These are phyloP conservation scores for Drosophila elegans DNA, from an alignment of 1,140 invertebrate species.

Conservation along the genomic window DNA sequence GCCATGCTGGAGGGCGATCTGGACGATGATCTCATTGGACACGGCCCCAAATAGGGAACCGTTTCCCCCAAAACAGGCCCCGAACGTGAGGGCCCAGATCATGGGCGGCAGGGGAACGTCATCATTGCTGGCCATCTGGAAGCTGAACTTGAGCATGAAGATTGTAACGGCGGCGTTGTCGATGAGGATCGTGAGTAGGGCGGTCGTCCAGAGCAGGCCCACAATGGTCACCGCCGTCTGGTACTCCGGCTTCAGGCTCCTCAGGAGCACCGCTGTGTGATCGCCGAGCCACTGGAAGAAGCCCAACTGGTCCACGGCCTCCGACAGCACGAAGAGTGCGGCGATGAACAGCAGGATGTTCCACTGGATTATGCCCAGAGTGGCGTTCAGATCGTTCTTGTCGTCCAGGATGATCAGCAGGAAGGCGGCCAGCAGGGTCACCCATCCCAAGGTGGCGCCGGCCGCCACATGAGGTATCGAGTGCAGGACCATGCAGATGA, in stretches of 20 bases:
- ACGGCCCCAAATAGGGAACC: constrained; percentile 92
- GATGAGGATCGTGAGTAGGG: constrained; percentile 90
- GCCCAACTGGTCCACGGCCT: constrained; percentile 88
- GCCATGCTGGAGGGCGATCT: constrained; percentile 91
- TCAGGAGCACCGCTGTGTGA: constrained; percentile 87
- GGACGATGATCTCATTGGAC: constrained; percentile 91
- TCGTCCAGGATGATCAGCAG: constrained; percentile 88
- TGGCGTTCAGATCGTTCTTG: constrained; percentile 88
- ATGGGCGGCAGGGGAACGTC: constrained; percentile 88
- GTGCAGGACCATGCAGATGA: constrained; percentile 88
- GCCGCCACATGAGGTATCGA: constrained; percentile 86
- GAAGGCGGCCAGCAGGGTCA: constrained; percentile 89
- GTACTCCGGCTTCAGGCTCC: constrained; percentile 86
- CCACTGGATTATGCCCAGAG: constrained; percentile 91
- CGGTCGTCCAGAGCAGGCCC: constrained; percentile 90
- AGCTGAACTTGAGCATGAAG: constrained; percentile 91
- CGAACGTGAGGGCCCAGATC: constrained; percentile 90
- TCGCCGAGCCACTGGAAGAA: constrained; percentile 89
- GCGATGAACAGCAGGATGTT: constrained; percentile 92
- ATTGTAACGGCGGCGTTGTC: constrained; percentile 92
- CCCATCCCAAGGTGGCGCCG: constrained; percentile 89
- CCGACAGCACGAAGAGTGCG: constrained; percentile 91
- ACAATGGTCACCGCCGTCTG: constrained; percentile 88
- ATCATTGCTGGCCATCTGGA: constrained; percentile 86
- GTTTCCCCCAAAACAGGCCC: constrained; percentile 92